Base-by-base conservation (phyloP, 2,113 vertebrate species). In the Trematomus loennbergii region DNA sequence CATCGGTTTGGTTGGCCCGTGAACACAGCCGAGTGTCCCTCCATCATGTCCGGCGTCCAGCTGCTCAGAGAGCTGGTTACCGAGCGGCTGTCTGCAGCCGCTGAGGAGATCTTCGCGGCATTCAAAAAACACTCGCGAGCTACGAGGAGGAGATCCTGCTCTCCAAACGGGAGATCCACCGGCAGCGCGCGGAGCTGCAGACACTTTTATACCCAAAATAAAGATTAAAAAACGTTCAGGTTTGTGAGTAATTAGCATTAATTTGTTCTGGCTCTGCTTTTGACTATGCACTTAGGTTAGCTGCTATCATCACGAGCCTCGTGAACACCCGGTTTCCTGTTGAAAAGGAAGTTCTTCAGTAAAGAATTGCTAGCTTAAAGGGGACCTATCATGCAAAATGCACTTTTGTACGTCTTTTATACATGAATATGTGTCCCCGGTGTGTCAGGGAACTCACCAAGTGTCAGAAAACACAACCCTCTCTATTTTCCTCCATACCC, bases 51-150 rank as follows among this genome's bases (percentile, higher is more conserved):
- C 69, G 16, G 69, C 58, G 9, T 85, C 1, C 79, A 88, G 82
- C 77, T 40, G 53, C 86, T 91, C 58, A 10, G 81, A 4, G 75
- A 11, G 29, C 59, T 83, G 33, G 67, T 89, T 0, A 84, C 75
- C 79, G 82, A 90, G 86, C 88, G 84, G 15, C 84, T 89, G 60
- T 72, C 79, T 0, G 80, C 82, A 49, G 90, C 90, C 66, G 88
- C 90, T 0, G 90, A 90, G 29, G 88, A 90, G 45, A 90, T 91
- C 63, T 75, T 90, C 54, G 64, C 85, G 78, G 90, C 84, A 72
- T 77, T 90, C 0, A 82, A 18, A 3, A 82, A 63, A 87, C 75
- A 79, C 66, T 90, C 40, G 63, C 69, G 5, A 72, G 72, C 61
- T 87, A 87, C 58, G 88, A 91, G 75, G 79, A 87, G 61, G 90